Evolutionary conservation across 2,888 invertebrate species (phyloP).

Genomic region (Gandaritis pyraliata): DNA sequence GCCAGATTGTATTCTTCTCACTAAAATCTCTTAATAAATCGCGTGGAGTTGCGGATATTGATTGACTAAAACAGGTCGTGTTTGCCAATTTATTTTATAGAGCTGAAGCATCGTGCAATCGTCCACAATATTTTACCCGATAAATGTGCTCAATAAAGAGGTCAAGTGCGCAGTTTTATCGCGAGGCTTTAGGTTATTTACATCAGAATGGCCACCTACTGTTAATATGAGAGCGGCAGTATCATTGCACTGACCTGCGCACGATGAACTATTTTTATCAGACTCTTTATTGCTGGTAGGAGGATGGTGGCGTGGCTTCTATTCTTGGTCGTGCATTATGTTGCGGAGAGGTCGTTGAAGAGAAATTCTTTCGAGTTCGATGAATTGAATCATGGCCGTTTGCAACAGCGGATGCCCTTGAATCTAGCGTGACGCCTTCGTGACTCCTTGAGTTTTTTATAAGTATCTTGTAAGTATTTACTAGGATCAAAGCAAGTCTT

Average conservation of each 20-base stretch:
- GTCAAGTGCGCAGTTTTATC: conserved; percentile 68
- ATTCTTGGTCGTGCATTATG: conserved; percentile 34
- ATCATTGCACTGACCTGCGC: conserved; percentile 63
- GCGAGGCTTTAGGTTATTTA: conserved; percentile 53
- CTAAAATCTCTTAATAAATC: conserved; percentile 34
- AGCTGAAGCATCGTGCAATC: conserved; percentile 44
- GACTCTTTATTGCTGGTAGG: conserved; percentile 37
- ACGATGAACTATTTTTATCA: conserved; percentile 46
- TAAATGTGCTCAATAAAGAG: conserved; percentile 68
- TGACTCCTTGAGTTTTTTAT: conserved; percentile 9
- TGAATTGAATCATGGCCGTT: conserved; percentile 47
- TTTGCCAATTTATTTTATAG: conserved; percentile 42
- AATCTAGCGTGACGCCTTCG: conserved; percentile 30
- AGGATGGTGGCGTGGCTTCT: conserved; percentile 35
- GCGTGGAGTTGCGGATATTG: conserved; percentile 24
- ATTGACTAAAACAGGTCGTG: conserved; percentile 31
- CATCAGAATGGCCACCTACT: conserved; percentile 51
- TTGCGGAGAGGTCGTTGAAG: conserved; percentile 33
- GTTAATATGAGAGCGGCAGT: conserved; percentile 46
- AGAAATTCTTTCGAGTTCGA: conserved; percentile 39
- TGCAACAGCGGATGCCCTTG: conserved; percentile 45
- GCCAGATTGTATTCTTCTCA: conserved; percentile 35
- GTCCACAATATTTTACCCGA: conserved; percentile 55
- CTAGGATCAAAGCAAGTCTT: conserved; percentile 1
- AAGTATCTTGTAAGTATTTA: neutral